phyloP scores from a whole-genome alignment of 1,140 invertebrate species.

The Popillia japonica region DNA sequence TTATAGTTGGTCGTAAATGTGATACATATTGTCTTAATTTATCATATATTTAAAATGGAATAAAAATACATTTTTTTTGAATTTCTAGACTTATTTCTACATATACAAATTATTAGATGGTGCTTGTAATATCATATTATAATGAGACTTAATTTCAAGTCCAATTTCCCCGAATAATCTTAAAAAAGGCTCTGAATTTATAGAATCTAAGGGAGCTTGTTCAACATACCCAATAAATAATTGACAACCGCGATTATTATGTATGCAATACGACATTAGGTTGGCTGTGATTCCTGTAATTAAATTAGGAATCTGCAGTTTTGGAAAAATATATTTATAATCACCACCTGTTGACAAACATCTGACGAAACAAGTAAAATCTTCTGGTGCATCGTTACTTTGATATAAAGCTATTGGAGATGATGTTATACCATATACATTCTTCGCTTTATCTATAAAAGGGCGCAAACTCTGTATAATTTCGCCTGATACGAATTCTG shows the following conservation, averaged over 20 bases:
- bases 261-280: slow-evolving; percentile 51
- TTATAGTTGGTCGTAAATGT: slow-evolving; percentile 24
- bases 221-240: slow-evolving; percentile 52
- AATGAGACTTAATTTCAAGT: slow-evolving; percentile 35
- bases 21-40: not conserved
- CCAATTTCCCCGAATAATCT: slow-evolving; percentile 47
- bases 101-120: slow-evolving; percentile 52
- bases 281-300: slow-evolving; percentile 50
- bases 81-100: slow-evolving; percentile 39
- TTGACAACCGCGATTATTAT: slow-evolving; percentile 44
- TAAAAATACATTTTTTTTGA: not conserved
- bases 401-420: slow-evolving; percentile 45
- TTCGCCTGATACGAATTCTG: slow-evolving; percentile 43
- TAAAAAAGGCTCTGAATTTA: slow-evolving; percentile 49
- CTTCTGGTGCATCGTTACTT: slow-evolving; percentile 35
- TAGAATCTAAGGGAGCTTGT: slow-evolving; percentile 50
- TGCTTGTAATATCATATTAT: slow-evolving; percentile 30
- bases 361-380: slow-evolving; percentile 44
- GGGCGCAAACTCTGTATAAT: slow-evolving; percentile 47
- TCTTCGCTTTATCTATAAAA: slow-evolving; percentile 46
- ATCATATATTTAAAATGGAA: too few species aligned
- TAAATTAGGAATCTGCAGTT: slow-evolving; percentile 53
- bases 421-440: slow-evolving; percentile 51
- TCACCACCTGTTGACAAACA: slow-evolving; percentile 44
- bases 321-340: slow-evolving; percentile 40